A percentile compares a stretch with the other conserved stretches of the same genome.
These are phyloP conservation scores for Pseudoatta argentina DNA, from an alignment of 1,140 invertebrate species.

Conservation along the genomic window DNA sequence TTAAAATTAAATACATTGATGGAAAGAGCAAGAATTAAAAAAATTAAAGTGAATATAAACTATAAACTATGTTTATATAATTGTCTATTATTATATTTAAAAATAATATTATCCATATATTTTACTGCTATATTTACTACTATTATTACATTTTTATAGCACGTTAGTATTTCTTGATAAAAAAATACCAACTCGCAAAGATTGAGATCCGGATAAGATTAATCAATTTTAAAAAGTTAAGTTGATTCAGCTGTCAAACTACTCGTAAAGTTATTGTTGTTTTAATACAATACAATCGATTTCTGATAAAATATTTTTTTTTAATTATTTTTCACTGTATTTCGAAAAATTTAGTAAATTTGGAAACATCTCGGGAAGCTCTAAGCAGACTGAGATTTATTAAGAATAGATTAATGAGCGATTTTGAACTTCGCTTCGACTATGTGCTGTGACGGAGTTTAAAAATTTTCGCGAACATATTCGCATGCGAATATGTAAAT, in stretches of 20 bases:
- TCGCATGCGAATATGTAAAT: constrained; percentile 9
- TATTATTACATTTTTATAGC: no score
- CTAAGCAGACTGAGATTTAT: background rate
- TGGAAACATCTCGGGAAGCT: background rate
- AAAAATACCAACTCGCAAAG: no score
- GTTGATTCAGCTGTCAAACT: background rate
- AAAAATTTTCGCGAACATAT: background rate
- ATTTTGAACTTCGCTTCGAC: background rate
- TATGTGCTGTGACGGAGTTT: background rate
- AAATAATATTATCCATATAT: background rate
- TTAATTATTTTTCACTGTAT: background rate
- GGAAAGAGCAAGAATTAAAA: no score
- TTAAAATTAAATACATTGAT: no score
- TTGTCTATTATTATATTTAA: background rate
- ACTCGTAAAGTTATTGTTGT: background rate
- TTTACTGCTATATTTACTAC: no score
- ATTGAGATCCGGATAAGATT: no score
- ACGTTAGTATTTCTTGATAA: background rate
- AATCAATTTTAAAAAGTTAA: background rate
- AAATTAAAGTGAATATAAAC: background rate
- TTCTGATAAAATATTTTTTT: background rate
- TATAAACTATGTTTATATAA: background rate
- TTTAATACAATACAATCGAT: background rate
- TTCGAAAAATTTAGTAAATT: background rate
- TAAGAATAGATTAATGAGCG: background rate